A percentile compares a stretch with the other conserved stretches of the same genome.
Conservation (phyloP, 2,113 vertebrate genomes). For the Pycnonotus jocosus region DNA sequence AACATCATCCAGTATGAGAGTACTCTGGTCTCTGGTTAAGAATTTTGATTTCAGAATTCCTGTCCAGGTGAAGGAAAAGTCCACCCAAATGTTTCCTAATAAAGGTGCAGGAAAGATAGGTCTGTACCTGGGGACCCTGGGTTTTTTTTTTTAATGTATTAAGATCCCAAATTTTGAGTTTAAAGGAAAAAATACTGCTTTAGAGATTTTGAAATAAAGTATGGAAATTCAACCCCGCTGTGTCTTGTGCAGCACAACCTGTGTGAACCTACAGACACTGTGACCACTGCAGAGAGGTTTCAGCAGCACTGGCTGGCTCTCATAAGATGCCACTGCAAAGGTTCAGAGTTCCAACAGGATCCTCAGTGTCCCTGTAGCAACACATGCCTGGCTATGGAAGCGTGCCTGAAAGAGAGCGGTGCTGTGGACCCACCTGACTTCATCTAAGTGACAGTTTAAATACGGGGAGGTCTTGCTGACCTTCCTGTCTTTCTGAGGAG, state of each 20-base stretch:
- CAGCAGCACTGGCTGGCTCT: not conserved
- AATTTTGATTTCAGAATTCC: not conserved
- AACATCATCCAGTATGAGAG: not conserved
- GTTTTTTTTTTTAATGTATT: not conserved
- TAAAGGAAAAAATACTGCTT: not conserved
- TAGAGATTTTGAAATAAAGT: not conserved
- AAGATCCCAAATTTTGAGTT: not conserved
- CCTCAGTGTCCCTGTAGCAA: not conserved
- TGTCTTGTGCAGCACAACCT: not conserved
- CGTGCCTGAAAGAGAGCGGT: not conserved
- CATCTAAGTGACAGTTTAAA: not conserved
- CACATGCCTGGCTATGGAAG: not conserved
- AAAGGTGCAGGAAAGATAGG: not conserved
- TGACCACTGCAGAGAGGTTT: not conserved
- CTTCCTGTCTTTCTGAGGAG: not conserved
- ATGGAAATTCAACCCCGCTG: not conserved
- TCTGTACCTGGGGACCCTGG: accelerated
- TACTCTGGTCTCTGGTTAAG: not conserved
- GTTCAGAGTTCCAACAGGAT: not conserved
- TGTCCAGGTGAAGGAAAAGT: not conserved
- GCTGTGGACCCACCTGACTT: not conserved
- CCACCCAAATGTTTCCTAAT: not conserved
- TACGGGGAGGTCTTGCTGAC: not conserved
- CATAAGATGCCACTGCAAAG: not conserved
- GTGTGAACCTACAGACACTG: not conserved